Conservation (phyloP, 2,888 invertebrate genomes). For the Eupithecia inturbata region DNA sequence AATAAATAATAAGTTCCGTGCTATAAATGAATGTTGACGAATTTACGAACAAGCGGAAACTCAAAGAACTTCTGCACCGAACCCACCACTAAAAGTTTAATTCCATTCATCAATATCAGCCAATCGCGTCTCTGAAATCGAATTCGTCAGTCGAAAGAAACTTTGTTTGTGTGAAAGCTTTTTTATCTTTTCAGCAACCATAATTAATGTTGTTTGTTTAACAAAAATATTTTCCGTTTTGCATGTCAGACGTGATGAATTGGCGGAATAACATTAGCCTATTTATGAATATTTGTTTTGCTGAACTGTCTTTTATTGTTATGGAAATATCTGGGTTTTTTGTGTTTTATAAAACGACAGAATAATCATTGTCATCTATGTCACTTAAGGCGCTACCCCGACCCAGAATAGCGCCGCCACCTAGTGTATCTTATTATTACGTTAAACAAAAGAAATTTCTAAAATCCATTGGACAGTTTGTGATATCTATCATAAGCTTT, state of each 20-base stretch:
- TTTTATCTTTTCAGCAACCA: conserved; percentile 2
- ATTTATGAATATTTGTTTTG: not conserved
- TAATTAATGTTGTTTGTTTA: conserved; percentile 27
- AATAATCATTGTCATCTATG: not conserved
- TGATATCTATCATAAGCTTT: no score
- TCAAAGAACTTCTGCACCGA: not conserved
- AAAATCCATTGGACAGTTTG: no score
- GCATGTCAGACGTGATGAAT: conserved; percentile 27
- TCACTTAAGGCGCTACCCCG: no score
- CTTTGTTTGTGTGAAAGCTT: conserved; percentile 12
- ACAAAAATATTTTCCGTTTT: conserved; percentile 19
- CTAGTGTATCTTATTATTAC: no score
- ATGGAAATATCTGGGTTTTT: not conserved
- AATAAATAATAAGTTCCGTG: not conserved
- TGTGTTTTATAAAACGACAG: not conserved
- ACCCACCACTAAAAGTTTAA: not conserved
- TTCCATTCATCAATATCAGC: conserved; percentile 1
- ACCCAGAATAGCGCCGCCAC: no score
- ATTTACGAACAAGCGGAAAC: conserved; percentile 2
- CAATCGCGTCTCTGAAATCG: conserved; percentile 1
- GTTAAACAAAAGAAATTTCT: no score
- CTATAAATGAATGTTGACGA: not conserved
- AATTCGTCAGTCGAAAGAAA: conserved; percentile 2
- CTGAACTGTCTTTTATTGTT: conserved; percentile 2
- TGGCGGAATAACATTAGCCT: conserved; percentile 5